phyloP scores from a whole-genome alignment of 2,888 invertebrate genomes.

The Galeruca laticollis region DNA sequence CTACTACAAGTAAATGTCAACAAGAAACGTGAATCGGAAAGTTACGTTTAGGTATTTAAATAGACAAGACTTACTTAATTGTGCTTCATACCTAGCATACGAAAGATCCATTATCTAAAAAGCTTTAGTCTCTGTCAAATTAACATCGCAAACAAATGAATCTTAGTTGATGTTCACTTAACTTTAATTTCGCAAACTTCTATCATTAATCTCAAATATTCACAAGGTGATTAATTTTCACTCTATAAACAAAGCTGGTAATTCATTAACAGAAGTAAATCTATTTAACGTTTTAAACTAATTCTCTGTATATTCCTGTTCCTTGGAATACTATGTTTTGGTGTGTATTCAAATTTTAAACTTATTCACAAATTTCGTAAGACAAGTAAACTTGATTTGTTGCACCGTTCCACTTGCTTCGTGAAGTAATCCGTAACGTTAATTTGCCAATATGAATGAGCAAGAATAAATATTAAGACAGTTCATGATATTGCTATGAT shows the following conservation, averaged over 20 bases:
- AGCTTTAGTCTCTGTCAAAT: slow-evolving; percentile 48
- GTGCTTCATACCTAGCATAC: neutral
- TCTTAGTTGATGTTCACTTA: slow-evolving; percentile 51
- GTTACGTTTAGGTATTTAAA: neutral
- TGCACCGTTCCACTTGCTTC: too few species aligned
- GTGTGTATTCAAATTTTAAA: too few species aligned
- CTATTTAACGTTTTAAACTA: neutral
- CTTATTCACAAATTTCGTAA: too few species aligned
- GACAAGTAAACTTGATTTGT: too few species aligned
- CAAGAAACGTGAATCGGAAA: neutral
- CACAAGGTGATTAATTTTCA: slow-evolving; percentile 18
- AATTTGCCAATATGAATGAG: too few species aligned
- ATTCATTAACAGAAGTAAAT: too few species aligned
- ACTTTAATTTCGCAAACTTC: slow-evolving; percentile 47
- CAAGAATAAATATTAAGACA: too few species aligned
- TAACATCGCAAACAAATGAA: slow-evolving; percentile 52
- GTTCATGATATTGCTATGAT: too few species aligned
- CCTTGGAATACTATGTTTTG: neutral
- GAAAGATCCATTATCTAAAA: slow-evolving; percentile 7
- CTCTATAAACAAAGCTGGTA: neutral
- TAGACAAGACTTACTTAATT: slow-evolving; percentile 4
- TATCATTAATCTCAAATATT: slow-evolving; percentile 49
- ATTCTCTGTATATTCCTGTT: neutral
- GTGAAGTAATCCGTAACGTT: too few species aligned
- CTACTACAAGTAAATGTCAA: neutral